phyloP scores from a whole-genome alignment of 2,113 vertebrate species.

The Castor canadensis region DNA sequence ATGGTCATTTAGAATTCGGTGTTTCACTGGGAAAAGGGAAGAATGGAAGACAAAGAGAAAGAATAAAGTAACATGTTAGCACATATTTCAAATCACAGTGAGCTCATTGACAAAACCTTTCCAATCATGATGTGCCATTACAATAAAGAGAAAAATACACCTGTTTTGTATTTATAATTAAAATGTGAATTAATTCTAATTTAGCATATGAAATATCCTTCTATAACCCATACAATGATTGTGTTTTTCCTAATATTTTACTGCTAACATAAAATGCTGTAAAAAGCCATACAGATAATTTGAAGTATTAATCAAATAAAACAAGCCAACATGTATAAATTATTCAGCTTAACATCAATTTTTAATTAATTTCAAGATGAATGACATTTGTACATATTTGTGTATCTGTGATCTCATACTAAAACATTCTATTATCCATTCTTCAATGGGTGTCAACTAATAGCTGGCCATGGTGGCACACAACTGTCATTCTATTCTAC shows the following conservation, averaged over 20 bases:
- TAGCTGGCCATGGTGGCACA: too few species aligned
- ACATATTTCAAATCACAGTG: neutral
- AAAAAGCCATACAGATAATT: neutral
- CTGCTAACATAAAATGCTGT: constrained; percentile 10
- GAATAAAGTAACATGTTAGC: neutral
- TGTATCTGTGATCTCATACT: neutral
- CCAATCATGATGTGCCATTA: neutral
- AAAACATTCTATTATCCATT: neutral
- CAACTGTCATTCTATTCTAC: too few species aligned
- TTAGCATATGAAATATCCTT: neutral
- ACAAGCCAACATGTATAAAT: neutral
- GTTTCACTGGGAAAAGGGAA: constrained; percentile 54
- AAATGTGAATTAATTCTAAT: neutral
- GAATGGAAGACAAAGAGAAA: constrained; percentile 22
- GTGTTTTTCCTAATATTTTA: neutral
- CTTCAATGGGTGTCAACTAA: too few species aligned
- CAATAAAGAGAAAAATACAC: neutral
- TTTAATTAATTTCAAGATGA: neutral
- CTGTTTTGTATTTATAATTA: neutral
- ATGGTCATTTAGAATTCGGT: constrained; percentile 79
- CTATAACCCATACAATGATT: neutral
- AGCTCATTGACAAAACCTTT: neutral
- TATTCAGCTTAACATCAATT: neutral
- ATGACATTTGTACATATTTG: neutral
- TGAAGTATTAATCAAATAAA: neutral